Conservation (phyloP, 2,888 invertebrate species). For the Eremobia ochroleuca region DNA sequence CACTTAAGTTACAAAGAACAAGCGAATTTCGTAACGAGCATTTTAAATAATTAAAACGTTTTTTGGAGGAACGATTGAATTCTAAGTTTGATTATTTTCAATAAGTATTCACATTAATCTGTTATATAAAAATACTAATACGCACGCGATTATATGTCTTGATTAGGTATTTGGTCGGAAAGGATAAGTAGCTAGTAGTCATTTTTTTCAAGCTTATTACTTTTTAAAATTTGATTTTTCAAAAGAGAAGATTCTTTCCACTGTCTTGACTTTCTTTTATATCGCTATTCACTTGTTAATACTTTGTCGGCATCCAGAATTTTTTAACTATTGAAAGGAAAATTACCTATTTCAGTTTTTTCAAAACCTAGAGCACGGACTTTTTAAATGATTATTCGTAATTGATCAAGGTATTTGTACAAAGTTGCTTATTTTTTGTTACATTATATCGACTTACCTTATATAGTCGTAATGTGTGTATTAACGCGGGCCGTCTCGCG, state of each 20-base stretch:
- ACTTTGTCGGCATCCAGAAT: background rate
- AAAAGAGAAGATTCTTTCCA: background rate
- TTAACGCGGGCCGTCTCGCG: constrained; percentile 71
- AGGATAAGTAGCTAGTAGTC: background rate
- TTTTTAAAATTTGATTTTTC: background rate
- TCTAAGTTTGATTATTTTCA: background rate
- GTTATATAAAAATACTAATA: background rate
- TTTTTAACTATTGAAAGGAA: background rate
- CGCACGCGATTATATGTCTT: background rate
- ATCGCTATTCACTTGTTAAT: background rate
- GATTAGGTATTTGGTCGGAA: background rate
- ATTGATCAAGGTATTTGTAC: background rate
- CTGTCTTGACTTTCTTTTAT: background rate
- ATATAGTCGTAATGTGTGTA: constrained; percentile 49
- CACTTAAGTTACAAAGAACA: background rate
- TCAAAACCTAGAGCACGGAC: background rate
- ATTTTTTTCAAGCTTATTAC: background rate
- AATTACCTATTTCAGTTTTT: background rate
- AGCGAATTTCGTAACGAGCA: constrained; percentile 4
- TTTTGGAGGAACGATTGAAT: too few species aligned
- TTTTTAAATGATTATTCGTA: background rate
- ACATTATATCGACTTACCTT: constrained; percentile 68
- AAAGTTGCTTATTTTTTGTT: constrained; percentile 3
- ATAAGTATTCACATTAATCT: background rate
- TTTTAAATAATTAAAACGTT: background rate